Percentiles rank a stretch among this genome's conserved stretches.
Conservation (phyloP, 2,113 vertebrate genomes). For the Mesoclemmys tuberculata region DNA sequence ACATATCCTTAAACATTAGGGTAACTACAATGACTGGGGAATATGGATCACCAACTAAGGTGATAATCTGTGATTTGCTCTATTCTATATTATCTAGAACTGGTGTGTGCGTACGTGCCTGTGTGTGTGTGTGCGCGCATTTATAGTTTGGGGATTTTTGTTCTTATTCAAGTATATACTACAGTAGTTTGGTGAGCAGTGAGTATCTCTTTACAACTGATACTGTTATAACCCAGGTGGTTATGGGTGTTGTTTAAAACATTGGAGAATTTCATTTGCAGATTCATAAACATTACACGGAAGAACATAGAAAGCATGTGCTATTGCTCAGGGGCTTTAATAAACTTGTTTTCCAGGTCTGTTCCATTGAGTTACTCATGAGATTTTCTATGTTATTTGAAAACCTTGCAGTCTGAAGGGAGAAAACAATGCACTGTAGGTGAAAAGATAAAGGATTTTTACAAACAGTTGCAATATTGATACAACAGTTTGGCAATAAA, state of each 20-base stretch:
- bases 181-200: background rate
- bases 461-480: background rate
- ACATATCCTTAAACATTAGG: background rate
- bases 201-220: background rate
- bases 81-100: background rate
- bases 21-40: background rate
- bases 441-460: conserved; percentile 12
- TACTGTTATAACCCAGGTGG: background rate
- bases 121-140: background rate
- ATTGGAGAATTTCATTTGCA: conserved; percentile 17
- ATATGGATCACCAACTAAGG: background rate
- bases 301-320: background rate
- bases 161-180: background rate
- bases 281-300: conserved; percentile 20
- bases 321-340: background rate
- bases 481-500: conserved; percentile 15
- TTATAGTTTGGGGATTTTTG: background rate
- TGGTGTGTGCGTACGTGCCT: no score
- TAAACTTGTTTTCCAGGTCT: background rate
- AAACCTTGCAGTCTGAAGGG: background rate
- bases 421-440: background rate
- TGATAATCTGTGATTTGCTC: background rate
- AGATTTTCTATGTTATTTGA: conserved; percentile 22
- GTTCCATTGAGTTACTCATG: background rate
- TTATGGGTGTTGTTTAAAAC: background rate